These are phyloP conservation scores for Halcyon malimbica DNA, from an alignment of 2,113 vertebrate genomes.

Conservation along the genomic window DNA sequence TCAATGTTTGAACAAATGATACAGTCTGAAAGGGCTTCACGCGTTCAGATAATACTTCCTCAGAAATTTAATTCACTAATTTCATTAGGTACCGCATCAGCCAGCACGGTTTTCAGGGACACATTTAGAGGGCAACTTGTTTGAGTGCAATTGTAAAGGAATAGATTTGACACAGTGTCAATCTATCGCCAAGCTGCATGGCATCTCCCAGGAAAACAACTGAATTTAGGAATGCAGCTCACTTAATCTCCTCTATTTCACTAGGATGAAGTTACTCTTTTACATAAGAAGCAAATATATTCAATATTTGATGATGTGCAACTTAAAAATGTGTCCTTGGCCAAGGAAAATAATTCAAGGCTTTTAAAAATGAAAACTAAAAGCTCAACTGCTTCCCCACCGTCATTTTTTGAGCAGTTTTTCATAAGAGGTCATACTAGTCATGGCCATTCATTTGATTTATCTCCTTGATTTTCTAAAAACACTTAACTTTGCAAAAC, in stretches of 20 bases:
- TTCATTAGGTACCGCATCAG: constrained; percentile 12
- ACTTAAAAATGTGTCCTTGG: constrained; percentile 2
- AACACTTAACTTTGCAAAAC: not conserved
- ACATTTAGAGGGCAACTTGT: not conserved
- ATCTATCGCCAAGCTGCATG: not conserved
- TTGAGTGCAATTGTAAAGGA: constrained; percentile 39
- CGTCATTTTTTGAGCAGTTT: not conserved
- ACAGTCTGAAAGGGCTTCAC: not conserved
- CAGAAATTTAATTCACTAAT: constrained; percentile 53
- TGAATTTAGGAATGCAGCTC: constrained; percentile 15
- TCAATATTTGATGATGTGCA: not conserved
- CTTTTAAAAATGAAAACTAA: not conserved
- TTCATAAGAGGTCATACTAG: not conserved
- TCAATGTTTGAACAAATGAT: constrained; percentile 9
- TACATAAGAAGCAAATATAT: constrained; percentile 21
- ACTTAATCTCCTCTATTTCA: constrained; percentile 24
- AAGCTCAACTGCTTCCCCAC: not conserved
- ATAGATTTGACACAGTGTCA: not conserved
- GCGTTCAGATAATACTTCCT: not conserved
- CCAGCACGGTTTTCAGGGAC: not conserved
- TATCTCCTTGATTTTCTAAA: not conserved
- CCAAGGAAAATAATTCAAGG: not conserved
- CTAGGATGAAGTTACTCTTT: constrained; percentile 14
- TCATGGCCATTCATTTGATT: not conserved
- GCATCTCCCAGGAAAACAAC: constrained; percentile 40